Evolutionary conservation across 2,888 invertebrate species (phyloP), one percentile per base, ranked within the genome.

Genomic region (Chironomus riparius): DNA sequence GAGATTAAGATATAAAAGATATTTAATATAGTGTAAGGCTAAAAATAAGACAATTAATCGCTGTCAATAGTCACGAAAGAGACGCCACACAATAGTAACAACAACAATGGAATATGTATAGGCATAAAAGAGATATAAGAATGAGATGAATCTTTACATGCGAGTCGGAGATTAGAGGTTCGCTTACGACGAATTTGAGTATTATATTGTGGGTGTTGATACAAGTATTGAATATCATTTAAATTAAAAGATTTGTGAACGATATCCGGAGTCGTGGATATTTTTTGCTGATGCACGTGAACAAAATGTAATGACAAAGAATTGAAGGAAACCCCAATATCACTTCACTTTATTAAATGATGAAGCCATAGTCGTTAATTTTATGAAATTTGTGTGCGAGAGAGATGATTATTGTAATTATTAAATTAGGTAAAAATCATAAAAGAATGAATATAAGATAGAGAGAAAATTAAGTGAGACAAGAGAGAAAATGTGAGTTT

Each of bases 361-460:
- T 72, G 72, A 72, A 72, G 72, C 62, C 72, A 72, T 72, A 74
- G 68, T 68, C 74, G 68, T 74, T 74, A 74, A 68, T 21, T 48
- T 68, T 68, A 74, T 74, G 65, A 74, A 74, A 74, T 68, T 74
- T 74, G 68, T 47, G 62, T 38, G 2, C 38, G 38, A 38, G 38
- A 38, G 4, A 47, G 74, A 74, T 68, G 68, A 74, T 74, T 74
- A 68, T 61, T 65, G 24, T 68, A 68, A 74, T 74, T 74, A 74
- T 74, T 68, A 15, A 62, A 68, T 74, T 74, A 68, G 74, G 50
- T 47, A 50, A 56, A 71, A 18, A 56, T 3, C 56, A 56, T 18
- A 56, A 56, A 18, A 18, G 56, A 56, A 56, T 56, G 56, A 56
- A 56, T 18, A 15, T 6, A 7, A 56, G 15, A 56, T 56, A 56